Conservation (phyloP, 2,888 invertebrate species). For the Hyles lineata region DNA sequence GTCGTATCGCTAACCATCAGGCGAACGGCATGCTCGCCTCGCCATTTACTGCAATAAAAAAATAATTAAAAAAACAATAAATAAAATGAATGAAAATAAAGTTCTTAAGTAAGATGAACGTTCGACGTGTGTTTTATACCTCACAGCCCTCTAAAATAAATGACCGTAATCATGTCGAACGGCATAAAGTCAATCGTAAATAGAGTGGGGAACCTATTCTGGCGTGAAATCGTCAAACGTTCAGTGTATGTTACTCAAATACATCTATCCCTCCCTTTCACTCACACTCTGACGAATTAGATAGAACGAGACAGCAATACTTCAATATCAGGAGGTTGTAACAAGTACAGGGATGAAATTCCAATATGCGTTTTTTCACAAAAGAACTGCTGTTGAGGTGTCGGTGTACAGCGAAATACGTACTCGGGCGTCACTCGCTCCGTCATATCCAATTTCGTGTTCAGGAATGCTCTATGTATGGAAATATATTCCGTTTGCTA, state of each 20-base stretch:
- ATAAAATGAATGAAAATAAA: background rate
- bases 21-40: no score
- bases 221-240: slow-evolving; percentile 2
- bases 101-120: background rate
- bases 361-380: slow-evolving; percentile 16
- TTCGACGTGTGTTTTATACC: background rate
- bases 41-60: no score
- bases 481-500: slow-evolving; percentile 1
- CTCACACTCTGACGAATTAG: background rate
- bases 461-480: background rate
- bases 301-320: background rate
- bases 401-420: background rate
- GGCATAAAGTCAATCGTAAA: slow-evolving; percentile 39
- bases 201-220: slow-evolving; percentile 24
- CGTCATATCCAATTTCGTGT: slow-evolving; percentile 3
- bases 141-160: background rate
- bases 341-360: slow-evolving; percentile 12
- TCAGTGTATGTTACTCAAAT: background rate
- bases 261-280: slow-evolving; percentile 1
- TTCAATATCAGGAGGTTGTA: background rate
- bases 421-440: background rate
- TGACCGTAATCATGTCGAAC: slow-evolving; percentile 36
- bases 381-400: slow-evolving; percentile 24
- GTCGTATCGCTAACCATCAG: no score
- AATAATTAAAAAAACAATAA: no score